These are phyloP conservation scores for Campylomormyrus numenius DNA, from an alignment of 2,113 vertebrate genomes.

Conservation along the genomic window DNA sequence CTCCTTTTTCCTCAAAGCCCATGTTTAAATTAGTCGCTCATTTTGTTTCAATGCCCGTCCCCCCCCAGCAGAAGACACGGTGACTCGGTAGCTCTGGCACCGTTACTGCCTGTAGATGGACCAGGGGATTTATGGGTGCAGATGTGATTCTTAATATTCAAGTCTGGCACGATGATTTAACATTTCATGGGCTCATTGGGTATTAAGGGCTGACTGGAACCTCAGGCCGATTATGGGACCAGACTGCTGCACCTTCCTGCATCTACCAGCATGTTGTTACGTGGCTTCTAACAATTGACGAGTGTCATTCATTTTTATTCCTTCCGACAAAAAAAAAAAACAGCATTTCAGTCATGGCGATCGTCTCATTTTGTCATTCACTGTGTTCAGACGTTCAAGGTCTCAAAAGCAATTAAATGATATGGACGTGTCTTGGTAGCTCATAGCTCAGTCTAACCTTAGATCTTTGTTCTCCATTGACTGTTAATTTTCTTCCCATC, in stretches of 20 bases:
- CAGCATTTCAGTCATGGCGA: not conserved
- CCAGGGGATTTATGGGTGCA: constrained; percentile 28
- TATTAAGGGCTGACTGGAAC: not conserved
- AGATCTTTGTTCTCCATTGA: not conserved
- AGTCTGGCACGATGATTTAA: constrained; percentile 1
- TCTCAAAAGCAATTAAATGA: not conserved
- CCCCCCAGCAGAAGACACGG: constrained; percentile 26
- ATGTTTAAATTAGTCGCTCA: constrained; percentile 40
- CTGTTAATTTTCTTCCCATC: not conserved
- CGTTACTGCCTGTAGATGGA: constrained; percentile 25
- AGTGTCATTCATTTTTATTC: not conserved
- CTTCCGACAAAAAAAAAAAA: not conserved
- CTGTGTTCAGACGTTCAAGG: not conserved
- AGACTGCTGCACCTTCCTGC: not conserved
- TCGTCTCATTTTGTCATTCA: not conserved
- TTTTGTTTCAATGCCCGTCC: constrained; percentile 32
- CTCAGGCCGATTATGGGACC: not conserved
- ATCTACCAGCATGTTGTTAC: not conserved
- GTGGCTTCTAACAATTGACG: not conserved
- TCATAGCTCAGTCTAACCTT: not conserved
- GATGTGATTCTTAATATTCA: constrained; percentile 22
- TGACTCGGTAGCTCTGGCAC: constrained; percentile 26
- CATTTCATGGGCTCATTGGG: not conserved
- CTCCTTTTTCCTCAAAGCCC: constrained; percentile 28
- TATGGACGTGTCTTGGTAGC: not conserved